phyloP scores from a whole-genome alignment of 1,140 invertebrate species.

The Subanguina moxae region DNA sequence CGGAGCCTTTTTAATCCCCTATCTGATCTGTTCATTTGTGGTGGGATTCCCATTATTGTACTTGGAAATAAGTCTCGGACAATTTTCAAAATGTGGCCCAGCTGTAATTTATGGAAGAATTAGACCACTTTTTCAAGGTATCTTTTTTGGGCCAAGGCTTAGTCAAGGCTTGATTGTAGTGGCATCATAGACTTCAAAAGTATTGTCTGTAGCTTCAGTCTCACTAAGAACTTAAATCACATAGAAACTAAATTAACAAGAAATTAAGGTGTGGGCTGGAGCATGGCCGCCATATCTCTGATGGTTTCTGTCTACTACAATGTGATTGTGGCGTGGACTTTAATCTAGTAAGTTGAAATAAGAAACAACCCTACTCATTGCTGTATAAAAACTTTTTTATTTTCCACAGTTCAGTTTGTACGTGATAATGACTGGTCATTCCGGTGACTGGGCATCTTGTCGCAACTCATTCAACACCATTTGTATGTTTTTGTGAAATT shows the following conservation, averaged over 20 bases:
- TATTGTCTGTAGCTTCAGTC: no score
- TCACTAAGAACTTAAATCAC: background rate
- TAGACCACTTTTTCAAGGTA: conserved; percentile 29
- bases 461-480: conserved; percentile 12
- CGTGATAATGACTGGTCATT: conserved; percentile 30
- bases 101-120: conserved; percentile 39
- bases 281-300: conserved; percentile 90
- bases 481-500: conserved; percentile 18
- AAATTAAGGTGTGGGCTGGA: conserved; percentile 73
- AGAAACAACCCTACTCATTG: no score
- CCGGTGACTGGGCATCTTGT: conserved; percentile 12
- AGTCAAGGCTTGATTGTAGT: no score
- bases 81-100: conserved; percentile 34
- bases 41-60: conserved; percentile 39
- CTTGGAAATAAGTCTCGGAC: conserved; percentile 33
- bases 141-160: background rate
- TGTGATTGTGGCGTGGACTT: conserved; percentile 80
- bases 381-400: no score
- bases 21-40: conserved; percentile 32
- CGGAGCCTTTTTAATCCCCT: conserved; percentile 39
- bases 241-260: background rate
- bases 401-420: conserved; percentile 69
- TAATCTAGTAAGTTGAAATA: conserved; percentile 74
- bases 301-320: conserved; percentile 98
- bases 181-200: no score